These are phyloP conservation scores for Labeo rohita DNA, from an alignment of 2,113 vertebrate genomes.

Conservation along the genomic window DNA sequence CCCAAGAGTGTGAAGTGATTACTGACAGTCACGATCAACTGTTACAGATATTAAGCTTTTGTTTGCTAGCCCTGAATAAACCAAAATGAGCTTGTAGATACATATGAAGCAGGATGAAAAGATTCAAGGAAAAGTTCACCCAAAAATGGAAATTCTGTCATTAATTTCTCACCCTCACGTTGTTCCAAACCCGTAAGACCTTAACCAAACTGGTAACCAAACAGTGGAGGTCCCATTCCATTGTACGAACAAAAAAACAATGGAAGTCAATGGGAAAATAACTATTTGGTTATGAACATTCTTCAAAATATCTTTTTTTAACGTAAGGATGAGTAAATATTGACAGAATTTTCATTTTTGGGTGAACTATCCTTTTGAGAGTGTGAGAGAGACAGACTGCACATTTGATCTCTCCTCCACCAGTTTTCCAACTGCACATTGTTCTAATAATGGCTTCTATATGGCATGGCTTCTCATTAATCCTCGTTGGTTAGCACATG, in stretches of 20 bases:
- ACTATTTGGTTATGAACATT: not conserved
- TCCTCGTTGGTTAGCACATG: conserved; percentile 56
- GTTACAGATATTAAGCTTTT: conserved; percentile 18
- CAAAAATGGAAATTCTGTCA: not conserved
- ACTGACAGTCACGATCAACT: not conserved
- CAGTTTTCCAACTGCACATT: not conserved
- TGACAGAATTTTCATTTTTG: not conserved
- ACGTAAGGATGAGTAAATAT: not conserved
- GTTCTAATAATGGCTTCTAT: conserved; percentile 37
- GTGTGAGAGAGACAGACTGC: not conserved
- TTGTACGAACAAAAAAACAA: not conserved
- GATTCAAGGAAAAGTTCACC: not conserved
- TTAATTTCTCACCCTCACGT: not conserved
- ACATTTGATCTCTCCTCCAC: not conserved
- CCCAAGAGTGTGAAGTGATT: conserved; percentile 7
- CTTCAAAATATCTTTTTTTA: not conserved
- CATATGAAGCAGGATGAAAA: not conserved
- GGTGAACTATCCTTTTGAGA: not conserved
- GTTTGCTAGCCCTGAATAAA: not conserved
- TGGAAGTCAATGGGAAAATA: not conserved
- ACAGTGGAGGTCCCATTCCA: no score
- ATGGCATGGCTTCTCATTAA: conserved; percentile 58
- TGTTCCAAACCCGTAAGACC: not conserved
- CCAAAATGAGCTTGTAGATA: not conserved
- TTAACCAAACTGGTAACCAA: not conserved